Conservation (phyloP, 2,797 vertebrate species). For the Hyperoplus lanceolatus region DNA sequence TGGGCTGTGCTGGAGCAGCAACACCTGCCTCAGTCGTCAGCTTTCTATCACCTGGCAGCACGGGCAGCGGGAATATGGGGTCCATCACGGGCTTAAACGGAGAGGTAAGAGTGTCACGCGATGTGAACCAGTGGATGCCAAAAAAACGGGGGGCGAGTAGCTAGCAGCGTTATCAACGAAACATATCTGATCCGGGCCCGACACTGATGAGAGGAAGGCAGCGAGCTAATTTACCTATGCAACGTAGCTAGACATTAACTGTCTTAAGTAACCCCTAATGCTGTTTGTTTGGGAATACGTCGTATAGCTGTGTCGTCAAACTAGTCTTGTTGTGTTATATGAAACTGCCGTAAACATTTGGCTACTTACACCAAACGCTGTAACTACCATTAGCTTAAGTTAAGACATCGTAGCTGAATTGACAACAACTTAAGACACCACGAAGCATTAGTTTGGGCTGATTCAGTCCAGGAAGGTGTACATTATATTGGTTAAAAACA, state of each 20-base stretch:
- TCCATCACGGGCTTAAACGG: constrained; percentile 81
- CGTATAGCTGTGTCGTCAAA: not conserved
- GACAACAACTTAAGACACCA: constrained; percentile 27
- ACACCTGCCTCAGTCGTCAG: constrained; percentile 83
- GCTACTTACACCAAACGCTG: constrained; percentile 32
- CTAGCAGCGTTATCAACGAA: constrained; percentile 70
- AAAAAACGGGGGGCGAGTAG: constrained; percentile 29
- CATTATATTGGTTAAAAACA: not conserved
- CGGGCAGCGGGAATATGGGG: constrained; percentile 73
- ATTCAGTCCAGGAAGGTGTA: not conserved
- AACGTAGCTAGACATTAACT: constrained; percentile 37
- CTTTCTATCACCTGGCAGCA: constrained; percentile 83
- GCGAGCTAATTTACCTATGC: constrained; percentile 52
- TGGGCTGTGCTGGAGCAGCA: constrained; percentile 79
- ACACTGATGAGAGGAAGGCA: constrained; percentile 54
- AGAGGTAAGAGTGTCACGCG: constrained; percentile 82
- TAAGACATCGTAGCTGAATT: constrained; percentile 36
- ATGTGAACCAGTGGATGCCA: constrained; percentile 54
- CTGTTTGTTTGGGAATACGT: not conserved
- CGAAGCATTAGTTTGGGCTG: constrained; percentile 17
- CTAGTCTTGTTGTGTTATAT: not conserved
- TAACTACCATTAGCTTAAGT: constrained; percentile 60
- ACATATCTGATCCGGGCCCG: constrained; percentile 74
- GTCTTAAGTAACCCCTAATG: constrained; percentile 10
- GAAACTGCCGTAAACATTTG: constrained; percentile 51